Conservation (phyloP, 2,113 vertebrate species). For the Ptyas mucosa region DNA sequence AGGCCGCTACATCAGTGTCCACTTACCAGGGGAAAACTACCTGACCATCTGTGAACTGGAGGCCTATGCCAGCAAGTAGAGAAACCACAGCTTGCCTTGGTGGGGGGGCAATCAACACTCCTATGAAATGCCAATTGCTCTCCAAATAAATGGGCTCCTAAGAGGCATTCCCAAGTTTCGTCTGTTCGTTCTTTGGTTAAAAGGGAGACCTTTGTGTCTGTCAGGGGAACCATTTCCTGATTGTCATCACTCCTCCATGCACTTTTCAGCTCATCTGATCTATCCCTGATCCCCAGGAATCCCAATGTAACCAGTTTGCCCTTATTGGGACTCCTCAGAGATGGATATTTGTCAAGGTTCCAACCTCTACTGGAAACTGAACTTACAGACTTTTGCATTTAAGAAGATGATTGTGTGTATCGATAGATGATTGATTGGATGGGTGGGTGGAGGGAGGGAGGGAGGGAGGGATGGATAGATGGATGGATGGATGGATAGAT, state of each 20-base stretch:
- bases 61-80: not conserved
- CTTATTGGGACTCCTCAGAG: not conserved
- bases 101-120: accelerated
- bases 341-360: not conserved
- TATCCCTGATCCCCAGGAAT: not conserved
- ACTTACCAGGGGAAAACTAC: not conserved
- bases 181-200: not conserved
- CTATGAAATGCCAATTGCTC: not conserved
- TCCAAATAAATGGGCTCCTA: not conserved
- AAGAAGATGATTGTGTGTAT: not conserved
- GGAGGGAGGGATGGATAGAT: too few relatives aligned
- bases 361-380: not conserved
- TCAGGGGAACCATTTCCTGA: not conserved
- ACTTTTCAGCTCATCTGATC: not conserved
- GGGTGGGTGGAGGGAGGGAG: too few relatives aligned
- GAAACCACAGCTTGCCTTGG: not conserved
- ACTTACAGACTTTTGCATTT: not conserved
- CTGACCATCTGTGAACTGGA: not conserved
- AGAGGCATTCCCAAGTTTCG: accelerated
- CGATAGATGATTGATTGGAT: too few relatives aligned
- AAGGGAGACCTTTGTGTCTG: not conserved
- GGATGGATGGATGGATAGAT: too few relatives aligned
- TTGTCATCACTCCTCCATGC: not conserved
- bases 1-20: not conserved
- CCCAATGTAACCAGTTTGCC: not conserved